phyloP scores from a whole-genome alignment of 2,888 invertebrate genomes.

The Microctonus brassicae region DNA sequence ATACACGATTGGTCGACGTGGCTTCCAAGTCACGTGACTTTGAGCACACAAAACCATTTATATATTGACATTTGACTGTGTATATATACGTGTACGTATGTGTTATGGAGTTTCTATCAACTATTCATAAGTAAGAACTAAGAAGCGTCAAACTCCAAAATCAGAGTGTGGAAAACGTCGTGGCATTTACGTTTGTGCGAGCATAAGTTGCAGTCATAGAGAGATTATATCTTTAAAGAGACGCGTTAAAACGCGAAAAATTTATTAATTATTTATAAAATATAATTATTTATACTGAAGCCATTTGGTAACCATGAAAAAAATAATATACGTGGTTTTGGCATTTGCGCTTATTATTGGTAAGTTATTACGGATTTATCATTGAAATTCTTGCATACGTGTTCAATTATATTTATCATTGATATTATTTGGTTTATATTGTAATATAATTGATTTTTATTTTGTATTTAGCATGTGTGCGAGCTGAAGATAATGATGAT shows the following conservation, averaged over 20 bases:
- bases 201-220: neutral
- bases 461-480: slow-evolving; percentile 58
- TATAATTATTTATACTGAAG: neutral
- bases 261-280: neutral
- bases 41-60: neutral
- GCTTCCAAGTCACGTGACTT: slow-evolving; percentile 6
- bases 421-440: neutral
- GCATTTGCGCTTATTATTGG: slow-evolving; percentile 59
- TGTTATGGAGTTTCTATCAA: neutral
- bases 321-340: slow-evolving; percentile 53
- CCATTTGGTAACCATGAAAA: slow-evolving; percentile 54
- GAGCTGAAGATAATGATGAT: slow-evolving; percentile 68
- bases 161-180: neutral
- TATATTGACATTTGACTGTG: neutral
- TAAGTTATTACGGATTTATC: slow-evolving; percentile 43
- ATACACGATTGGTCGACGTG: slow-evolving; percentile 54
- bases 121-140: neutral
- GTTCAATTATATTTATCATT: neutral
- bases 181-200: neutral
- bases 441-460: neutral
- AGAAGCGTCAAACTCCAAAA: neutral
- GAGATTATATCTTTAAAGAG: neutral
- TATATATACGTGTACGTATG: neutral
- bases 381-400: neutral
- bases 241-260: neutral